Percentiles rank a stretch among this genome's conserved stretches.
Evolutionary conservation across 2,888 invertebrate genomes (phyloP).

Genomic region (Phortica magna): DNA sequence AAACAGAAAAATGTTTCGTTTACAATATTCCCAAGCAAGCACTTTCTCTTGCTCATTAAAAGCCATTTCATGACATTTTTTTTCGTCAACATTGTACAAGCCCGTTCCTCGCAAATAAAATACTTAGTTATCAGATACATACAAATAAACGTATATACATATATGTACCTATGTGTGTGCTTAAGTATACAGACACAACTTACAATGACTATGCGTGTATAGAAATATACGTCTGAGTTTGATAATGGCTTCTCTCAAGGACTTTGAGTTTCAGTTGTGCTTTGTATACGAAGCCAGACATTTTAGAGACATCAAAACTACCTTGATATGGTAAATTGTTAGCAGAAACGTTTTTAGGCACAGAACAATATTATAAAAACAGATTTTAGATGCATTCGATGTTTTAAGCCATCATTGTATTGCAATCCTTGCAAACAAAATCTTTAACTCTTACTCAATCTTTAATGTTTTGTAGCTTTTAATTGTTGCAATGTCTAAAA

Average conservation of each 20-base stretch:
- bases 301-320: not conserved
- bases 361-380: too few relatives aligned
- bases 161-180: conserved; percentile 44
- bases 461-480: too few relatives aligned
- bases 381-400: too few relatives aligned
- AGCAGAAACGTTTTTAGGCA: too few relatives aligned
- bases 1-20: not conserved
- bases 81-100: conserved; percentile 69
- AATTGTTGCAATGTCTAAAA: too few relatives aligned
- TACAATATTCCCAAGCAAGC: conserved; percentile 47
- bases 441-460: too few relatives aligned
- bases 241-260: not conserved
- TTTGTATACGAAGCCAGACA: not conserved
- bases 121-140: conserved; percentile 42
- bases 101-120: conserved; percentile 73
- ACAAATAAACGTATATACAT: conserved; percentile 37
- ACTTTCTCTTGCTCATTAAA: conserved; percentile 72
- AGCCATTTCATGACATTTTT: conserved; percentile 77
- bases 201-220: conserved; percentile 16
- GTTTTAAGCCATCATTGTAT: too few relatives aligned
- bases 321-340: too few relatives aligned
- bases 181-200: conserved; percentile 20
- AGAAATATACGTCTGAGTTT: not conserved
- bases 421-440: too few relatives aligned
- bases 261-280: conserved; percentile 5